Percentiles rank a stretch among this genome's conserved stretches.
These are phyloP conservation scores for Corythaeola cristata DNA, from an alignment of 2,113 vertebrate species.

Conservation along the genomic window DNA sequence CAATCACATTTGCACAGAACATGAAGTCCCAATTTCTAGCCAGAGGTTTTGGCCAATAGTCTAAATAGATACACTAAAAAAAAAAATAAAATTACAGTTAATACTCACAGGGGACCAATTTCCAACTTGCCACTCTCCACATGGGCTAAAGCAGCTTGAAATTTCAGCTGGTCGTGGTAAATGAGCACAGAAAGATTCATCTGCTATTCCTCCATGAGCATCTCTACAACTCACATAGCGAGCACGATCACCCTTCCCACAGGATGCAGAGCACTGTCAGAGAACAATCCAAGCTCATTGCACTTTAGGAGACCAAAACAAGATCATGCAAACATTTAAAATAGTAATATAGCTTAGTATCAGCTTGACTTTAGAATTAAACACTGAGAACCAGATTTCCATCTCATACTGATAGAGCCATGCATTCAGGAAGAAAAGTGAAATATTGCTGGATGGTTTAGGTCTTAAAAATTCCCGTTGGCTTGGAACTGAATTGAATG, in stretches of 20 bases:
- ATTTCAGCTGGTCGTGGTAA: constrained; percentile 85
- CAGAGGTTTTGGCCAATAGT: neutral
- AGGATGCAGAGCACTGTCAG: constrained; percentile 90
- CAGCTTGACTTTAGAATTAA: neutral
- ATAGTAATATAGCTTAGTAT: neutral
- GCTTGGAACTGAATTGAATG: neutral
- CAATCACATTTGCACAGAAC: neutral
- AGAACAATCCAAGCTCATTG: constrained; percentile 2
- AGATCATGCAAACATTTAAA: neutral
- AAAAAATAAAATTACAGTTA: neutral
- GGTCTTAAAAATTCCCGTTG: neutral
- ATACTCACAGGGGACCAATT: constrained; percentile 92
- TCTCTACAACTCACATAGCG: constrained; percentile 96
- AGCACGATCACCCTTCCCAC: constrained; percentile 86
- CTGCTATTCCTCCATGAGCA: constrained; percentile 81
- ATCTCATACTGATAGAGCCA: neutral
- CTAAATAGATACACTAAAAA: neutral
- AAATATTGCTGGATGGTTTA: neutral
- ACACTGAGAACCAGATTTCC: neutral
- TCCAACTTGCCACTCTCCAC: constrained; percentile 90
- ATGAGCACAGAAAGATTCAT: constrained; percentile 86
- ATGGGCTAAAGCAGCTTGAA: constrained; percentile 86
- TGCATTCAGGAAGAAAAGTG: neutral
- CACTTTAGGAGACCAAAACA: neutral
- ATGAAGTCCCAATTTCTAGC: neutral